phyloP scores from a whole-genome alignment of 64 coral and sea anemone genomes.

The Actinia equina region DNA sequence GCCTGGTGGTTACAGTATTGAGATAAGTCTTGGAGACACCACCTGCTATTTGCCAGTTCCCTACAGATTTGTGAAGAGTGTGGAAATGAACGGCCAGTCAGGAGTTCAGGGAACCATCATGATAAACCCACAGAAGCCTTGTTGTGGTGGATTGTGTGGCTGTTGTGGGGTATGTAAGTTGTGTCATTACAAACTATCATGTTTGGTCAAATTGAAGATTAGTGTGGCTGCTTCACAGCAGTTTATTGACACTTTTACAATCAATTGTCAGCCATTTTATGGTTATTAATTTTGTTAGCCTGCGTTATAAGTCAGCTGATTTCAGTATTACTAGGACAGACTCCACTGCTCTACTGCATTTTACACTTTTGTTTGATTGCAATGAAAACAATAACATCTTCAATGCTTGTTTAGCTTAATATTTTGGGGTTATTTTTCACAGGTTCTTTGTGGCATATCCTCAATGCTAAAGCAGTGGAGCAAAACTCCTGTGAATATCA shows the following conservation, averaged over 20 bases:
- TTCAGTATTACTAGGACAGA: too few species aligned
- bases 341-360: too few species aligned
- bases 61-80: slow-evolving; percentile 59
- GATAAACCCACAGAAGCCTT: slow-evolving; percentile 24
- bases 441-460: background rate
- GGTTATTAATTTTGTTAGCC: too few species aligned
- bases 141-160: slow-evolving; percentile 51
- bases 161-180: slow-evolving; percentile 40
- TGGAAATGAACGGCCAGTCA: slow-evolving; percentile 62
- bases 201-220: too few species aligned
- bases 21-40: slow-evolving; percentile 45
- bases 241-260: too few species aligned
- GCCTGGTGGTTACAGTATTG: slow-evolving; percentile 58
- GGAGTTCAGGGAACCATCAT: slow-evolving; percentile 45
- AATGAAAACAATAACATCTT: too few species aligned
- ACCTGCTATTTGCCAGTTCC: slow-evolving; percentile 70
- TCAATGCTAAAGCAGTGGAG: slow-evolving; percentile 55
- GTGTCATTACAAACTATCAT: too few species aligned
- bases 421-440: background rate
- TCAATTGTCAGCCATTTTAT: too few species aligned
- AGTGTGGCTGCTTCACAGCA: too few species aligned
- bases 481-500: background rate
- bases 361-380: too few species aligned
- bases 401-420: too few species aligned
- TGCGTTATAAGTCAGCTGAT: too few species aligned